phyloP scores from a whole-genome alignment of 2,113 vertebrate genomes.

The Psophia crepitans region DNA sequence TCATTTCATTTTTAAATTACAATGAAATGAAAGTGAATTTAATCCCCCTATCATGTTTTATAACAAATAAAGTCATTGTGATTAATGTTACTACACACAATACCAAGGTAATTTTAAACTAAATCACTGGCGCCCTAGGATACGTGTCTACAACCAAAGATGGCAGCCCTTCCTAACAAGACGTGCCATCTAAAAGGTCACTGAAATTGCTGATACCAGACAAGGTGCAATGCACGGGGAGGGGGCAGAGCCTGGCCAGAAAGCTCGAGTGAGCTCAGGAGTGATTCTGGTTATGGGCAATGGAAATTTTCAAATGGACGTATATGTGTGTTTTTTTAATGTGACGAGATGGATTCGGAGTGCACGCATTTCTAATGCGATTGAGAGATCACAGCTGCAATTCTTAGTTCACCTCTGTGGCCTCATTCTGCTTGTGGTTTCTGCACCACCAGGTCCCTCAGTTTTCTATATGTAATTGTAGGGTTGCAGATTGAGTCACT shows the following conservation, averaged over 20 bases:
- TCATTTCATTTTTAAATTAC: background rate
- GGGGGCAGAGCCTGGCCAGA: background rate
- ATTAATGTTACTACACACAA: background rate
- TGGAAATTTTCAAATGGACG: background rate
- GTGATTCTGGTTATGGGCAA: fast-evolving
- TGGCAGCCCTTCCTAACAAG: background rate
- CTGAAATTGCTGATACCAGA: background rate
- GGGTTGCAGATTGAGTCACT: background rate
- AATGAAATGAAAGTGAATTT: background rate
- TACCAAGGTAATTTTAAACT: background rate
- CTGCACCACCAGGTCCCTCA: background rate
- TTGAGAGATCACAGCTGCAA: background rate
- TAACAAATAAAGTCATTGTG: background rate
- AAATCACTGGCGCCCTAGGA: background rate
- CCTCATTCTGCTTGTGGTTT: background rate
- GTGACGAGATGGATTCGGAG: background rate
- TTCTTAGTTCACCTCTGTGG: background rate
- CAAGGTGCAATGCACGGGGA: background rate
- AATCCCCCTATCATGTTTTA: background rate
- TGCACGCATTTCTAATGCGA: background rate
- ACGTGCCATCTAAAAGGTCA: background rate
- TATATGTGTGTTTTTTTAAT: background rate
- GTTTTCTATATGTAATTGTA: background rate
- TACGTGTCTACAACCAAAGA: background rate
- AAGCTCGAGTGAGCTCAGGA: background rate